A percentile compares a stretch with the other conserved stretches of the same genome.
phyloP scores from a whole-genome alignment of 2,113 vertebrate genomes.

The Sarotherodon lohbergeri region DNA sequence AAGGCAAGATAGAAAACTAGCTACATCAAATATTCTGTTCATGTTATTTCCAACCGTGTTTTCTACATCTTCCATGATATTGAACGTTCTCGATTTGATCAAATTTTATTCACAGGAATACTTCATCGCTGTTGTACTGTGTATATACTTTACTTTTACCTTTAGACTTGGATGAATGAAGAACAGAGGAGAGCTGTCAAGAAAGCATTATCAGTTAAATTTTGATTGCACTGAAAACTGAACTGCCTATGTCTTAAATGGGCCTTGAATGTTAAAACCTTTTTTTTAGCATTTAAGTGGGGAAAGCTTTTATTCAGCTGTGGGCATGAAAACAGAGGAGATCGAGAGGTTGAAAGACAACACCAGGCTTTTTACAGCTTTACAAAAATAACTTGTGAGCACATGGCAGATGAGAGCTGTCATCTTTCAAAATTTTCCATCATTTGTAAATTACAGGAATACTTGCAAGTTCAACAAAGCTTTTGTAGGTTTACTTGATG shows the following conservation, averaged over 20 bases:
- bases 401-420: neutral
- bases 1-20: constrained; percentile 67
- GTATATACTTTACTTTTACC: constrained; percentile 12
- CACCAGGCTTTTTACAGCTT: neutral
- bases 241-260: neutral
- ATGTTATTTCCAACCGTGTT: constrained; percentile 60
- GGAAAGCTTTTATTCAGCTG: neutral
- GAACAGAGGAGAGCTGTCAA: neutral
- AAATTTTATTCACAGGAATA: constrained; percentile 57
- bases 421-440: neutral
- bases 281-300: neutral
- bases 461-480: neutral
- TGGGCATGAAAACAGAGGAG: neutral
- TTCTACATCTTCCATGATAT: constrained; percentile 59
- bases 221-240: neutral
- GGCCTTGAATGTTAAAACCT: neutral
- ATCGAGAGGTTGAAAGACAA: neutral
- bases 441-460: neutral
- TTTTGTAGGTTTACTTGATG: neutral
- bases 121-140: neutral
- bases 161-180: constrained; percentile 41
- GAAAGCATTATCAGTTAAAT: neutral
- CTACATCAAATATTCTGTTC: constrained; percentile 67
- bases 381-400: neutral
- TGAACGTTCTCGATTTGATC: constrained; percentile 43